phyloP scores from a whole-genome alignment of 2,113 vertebrate species.

The Parus major region DNA sequence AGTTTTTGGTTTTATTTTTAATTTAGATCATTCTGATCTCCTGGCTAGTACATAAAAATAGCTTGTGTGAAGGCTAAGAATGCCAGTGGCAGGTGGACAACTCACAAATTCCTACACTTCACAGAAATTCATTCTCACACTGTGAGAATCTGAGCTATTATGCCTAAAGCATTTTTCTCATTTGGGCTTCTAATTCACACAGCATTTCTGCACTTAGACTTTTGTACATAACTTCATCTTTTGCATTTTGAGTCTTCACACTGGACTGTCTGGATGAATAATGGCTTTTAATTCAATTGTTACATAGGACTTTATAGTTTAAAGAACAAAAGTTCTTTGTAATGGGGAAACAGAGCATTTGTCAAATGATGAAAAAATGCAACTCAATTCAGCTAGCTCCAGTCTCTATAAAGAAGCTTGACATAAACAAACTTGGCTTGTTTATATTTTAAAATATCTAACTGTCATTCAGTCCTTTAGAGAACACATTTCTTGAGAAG shows the following conservation, averaged over 20 bases:
- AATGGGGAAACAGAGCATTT: background rate
- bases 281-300: background rate
- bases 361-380: background rate
- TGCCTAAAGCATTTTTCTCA: background rate
- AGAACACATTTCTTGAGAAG: background rate
- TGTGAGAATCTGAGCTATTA: background rate
- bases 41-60: background rate
- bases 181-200: background rate
- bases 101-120: background rate
- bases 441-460: background rate
- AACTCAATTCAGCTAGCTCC: background rate
- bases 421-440: background rate
- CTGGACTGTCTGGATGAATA: background rate
- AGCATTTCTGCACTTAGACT: background rate
- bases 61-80: background rate
- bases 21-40: background rate
- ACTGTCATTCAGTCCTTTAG: background rate
- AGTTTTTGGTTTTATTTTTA: background rate
- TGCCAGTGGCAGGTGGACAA: background rate
- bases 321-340: background rate
- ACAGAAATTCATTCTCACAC: background rate
- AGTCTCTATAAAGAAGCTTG: background rate
- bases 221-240: background rate
- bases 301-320: background rate
- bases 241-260: background rate